Base-by-base conservation (phyloP, 1,140 invertebrate genomes). In the Drosophila sucinea region DNA sequence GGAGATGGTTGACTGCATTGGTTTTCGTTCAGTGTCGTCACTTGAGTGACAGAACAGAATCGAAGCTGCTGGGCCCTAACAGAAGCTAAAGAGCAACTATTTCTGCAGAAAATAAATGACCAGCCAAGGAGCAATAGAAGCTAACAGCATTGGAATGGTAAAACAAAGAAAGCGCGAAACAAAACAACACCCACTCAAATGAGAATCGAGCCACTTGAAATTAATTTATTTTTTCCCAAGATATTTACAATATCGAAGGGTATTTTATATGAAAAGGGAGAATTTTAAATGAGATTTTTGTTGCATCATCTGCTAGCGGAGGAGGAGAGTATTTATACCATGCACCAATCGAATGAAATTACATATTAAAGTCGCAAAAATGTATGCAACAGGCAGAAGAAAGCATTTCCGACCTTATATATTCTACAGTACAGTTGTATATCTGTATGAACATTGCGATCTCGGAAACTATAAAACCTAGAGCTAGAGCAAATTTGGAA, bases 211-310 rank as follows among this genome's bases (percentile, higher is more conserved):
- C 70, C 71, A 55, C 67, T 70, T 62, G 32, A 83, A 81, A 70
- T 81, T 85, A 85, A 84, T 84, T 83, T 75, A 64, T 68, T 66
- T 81, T 68, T 27, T 23, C 2, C 60, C 44, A 68, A 62, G 40
- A 58, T 35, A 58, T 23, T 58, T 58, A 35, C 23, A 58, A 25
- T 35, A 8, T 35, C 17, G 2, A n/a, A 55, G 47, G 44, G 44
- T 30, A 4, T 38, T 7, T 10, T 10, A 30, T 11, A 30, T 11
- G 25, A 29, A 25, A 10, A 29, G 8, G 27, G 11, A 29, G 27
- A 29, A 29, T 11, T 5, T 11, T n/a, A n/a, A 55, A 55, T 55
- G 3, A 32, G 29, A 55, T 32, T 55, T 17, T 4, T 55, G 1
- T 55, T 55, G 7, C 10, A 10, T 4, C 8, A 40, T 10, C 2